Evolutionary conservation across 2,888 invertebrate species (phyloP).

Genomic region (Caenorhabditis sp.): DNA sequence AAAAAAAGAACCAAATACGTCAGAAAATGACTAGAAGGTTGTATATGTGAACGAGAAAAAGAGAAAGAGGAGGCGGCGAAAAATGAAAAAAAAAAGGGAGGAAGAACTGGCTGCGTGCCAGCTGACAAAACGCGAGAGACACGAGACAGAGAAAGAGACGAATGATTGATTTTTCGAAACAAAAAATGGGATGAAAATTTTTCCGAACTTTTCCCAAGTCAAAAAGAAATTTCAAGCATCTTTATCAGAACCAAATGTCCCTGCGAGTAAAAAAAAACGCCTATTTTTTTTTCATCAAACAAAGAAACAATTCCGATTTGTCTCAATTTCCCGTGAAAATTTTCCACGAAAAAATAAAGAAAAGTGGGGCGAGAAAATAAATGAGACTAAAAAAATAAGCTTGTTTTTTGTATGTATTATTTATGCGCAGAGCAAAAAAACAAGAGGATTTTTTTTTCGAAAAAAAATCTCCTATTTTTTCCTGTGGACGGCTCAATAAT

Average conservation of each 20-base stretch:
- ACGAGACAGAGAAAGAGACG: slow-evolving; percentile 8
- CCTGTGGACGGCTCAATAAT: slow-evolving; percentile 11
- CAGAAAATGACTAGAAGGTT: not conserved
- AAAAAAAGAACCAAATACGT: not conserved
- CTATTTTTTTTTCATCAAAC: no score
- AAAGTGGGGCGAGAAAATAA: not conserved
- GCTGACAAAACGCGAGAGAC: slow-evolving; percentile 19
- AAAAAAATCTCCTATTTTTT: no score
- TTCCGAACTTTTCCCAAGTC: not conserved
- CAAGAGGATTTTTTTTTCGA: not conserved
- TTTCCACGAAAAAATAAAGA: slow-evolving; percentile 5
- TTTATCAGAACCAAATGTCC: no score
- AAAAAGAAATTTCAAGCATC: not conserved
- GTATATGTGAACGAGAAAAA: not conserved
- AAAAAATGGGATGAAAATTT: not conserved
- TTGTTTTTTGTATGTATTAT: no score
- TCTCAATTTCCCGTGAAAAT: no score
- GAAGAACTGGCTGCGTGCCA: slow-evolving; percentile 28
- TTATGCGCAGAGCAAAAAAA: not conserved
- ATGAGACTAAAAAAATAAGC: not conserved
- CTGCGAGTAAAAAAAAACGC: no score
- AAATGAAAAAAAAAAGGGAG: slow-evolving; percentile 2
- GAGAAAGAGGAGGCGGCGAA: not conserved
- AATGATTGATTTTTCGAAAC: not conserved
- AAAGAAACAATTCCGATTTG: no score